Conservation (phyloP, 2,113 vertebrate genomes). For the Oncorhynchus masou region DNA sequence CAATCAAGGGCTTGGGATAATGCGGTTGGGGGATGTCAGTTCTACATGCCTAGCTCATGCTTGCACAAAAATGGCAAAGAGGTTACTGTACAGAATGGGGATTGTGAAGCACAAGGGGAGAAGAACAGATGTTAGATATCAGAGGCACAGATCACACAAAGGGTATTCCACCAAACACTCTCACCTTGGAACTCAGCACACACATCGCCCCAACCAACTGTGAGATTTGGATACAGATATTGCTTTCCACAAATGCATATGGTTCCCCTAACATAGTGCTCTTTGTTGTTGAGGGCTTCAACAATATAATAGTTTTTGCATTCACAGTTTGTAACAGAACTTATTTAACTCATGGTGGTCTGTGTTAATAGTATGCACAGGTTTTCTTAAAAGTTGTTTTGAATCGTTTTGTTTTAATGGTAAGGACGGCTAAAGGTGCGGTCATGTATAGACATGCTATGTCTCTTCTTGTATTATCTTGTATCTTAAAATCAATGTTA, state of each 20-base stretch:
- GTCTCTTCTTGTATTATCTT: not conserved
- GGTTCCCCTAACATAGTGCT: not conserved
- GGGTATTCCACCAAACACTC: not conserved
- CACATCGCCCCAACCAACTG: slow-evolving; percentile 4
- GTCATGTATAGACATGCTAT: not conserved
- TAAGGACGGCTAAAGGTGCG: not conserved
- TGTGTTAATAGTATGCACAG: no score
- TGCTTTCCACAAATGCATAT: not conserved
- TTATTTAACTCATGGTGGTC: no score
- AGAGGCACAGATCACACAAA: slow-evolving; percentile 10
- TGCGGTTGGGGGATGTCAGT: not conserved
- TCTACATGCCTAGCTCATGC: not conserved
- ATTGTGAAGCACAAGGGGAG: not conserved
- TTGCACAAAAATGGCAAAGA: not conserved
- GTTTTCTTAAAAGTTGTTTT: no score
- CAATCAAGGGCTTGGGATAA: slow-evolving; percentile 3
- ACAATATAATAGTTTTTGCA: not conserved
- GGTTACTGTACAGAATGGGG: not conserved
- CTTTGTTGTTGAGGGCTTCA: no score
- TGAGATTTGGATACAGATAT: not conserved
- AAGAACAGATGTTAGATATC: slow-evolving; percentile 9
- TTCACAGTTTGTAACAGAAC: no score
- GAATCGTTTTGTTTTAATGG: not conserved
- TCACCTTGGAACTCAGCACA: not conserved
- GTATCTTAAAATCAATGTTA: not conserved